Evolutionary conservation across 2,113 vertebrate species (phyloP), one percentile per base, ranked within the genome.

Genomic region (Cololabis saira): DNA sequence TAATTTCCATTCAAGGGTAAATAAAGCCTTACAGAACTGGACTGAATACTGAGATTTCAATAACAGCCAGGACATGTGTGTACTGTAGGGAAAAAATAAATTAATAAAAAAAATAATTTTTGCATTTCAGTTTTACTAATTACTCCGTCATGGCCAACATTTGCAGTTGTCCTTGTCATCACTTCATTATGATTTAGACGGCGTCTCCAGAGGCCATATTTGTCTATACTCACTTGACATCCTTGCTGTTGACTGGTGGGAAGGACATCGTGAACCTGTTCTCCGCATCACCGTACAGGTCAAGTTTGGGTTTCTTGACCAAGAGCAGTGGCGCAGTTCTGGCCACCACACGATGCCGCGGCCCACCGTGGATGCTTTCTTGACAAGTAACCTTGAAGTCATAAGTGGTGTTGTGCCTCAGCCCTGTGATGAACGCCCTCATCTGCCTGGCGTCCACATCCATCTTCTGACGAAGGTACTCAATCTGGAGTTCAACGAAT

Each of bases 391-490:
- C 94, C 67, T 93, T 92, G 0, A 99, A 98, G 76, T 95, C 96
- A 59, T 99, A 99, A 63, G 95, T 95, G 2, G 92, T 96, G 87
- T 96, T 94, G 48, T 96, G 94, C 75, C 91, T 94, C 55, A 99
- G 90, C 71, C 94, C 94, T 5, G 94, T 95, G 84, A 99, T 94
- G 45, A 97, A 92, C 5, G 93, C 95, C 85, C 94, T 96, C 89
- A 95, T 94, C 78, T 93, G 92, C 11, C 94, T 90, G 14, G 96
- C 97, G 0, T 99, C 98, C 54, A 98, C 94, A 0, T 96, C 96
- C 18, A 98, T 89, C 0, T 95, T 96, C 65, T 95, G 94, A 53
- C 93, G 94, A 0, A 94, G 96, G 83, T 98, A 97, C 79, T 98
- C 96, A 74, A 99, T 96, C 98, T 99, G 87, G 0, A 43, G 19